These are phyloP conservation scores for Myiozetetes cayanensis DNA, from an alignment of 2,113 vertebrate genomes.

Conservation along the genomic window DNA sequence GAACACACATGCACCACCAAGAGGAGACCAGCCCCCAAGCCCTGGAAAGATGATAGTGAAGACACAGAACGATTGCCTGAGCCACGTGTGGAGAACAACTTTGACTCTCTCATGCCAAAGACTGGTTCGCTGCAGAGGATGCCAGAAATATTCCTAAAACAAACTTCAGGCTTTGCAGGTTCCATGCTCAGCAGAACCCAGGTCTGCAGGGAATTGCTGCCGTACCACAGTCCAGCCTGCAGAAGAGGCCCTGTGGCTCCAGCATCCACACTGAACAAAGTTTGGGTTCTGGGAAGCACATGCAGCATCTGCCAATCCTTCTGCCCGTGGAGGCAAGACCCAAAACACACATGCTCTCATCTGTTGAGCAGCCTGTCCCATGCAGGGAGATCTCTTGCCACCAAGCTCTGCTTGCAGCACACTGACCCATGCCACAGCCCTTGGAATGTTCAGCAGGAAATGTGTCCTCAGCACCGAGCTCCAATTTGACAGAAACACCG, in stretches of 20 bases:
- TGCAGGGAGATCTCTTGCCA: background rate
- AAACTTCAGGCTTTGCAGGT: background rate
- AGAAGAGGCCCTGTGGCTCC: background rate
- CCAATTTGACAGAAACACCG: background rate
- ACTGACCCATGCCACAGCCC: background rate
- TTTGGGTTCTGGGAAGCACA: rapidly evolving
- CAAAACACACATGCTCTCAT: background rate
- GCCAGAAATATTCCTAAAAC: background rate
- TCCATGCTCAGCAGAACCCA: background rate
- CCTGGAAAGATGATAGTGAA: background rate
- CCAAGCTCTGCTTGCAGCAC: background rate
- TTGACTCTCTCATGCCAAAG: background rate
- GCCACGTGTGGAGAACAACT: background rate
- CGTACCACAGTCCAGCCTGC: background rate
- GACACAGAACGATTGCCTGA: background rate
- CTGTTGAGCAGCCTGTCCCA: background rate
- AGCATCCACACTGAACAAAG: background rate
- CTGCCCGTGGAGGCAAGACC: background rate
- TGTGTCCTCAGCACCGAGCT: rapidly evolving
- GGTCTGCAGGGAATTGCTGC: background rate
- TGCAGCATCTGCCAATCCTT: background rate
- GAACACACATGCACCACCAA: background rate
- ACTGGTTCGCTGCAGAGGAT: background rate
- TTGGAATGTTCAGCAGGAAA: background rate
- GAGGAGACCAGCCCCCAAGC: background rate